Percentiles rank a stretch among this genome's conserved stretches.
These are phyloP conservation scores for Pseudorasbora parva DNA, from an alignment of 2,113 vertebrate genomes.

Conservation along the genomic window DNA sequence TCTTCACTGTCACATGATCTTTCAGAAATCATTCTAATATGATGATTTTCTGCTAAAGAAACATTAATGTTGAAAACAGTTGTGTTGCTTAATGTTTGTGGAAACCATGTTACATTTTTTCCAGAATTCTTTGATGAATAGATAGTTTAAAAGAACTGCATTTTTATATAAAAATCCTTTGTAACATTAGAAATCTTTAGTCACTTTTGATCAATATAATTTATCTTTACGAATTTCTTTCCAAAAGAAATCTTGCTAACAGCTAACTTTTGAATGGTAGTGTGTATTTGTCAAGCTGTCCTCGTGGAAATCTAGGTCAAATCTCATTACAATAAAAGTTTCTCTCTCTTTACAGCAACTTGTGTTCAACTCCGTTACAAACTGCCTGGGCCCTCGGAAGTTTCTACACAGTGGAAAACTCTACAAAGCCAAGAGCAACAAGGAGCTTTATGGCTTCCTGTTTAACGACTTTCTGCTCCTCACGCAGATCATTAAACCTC, in stretches of 20 bases:
- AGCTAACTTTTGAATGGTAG: neutral
- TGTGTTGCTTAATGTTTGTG: no score
- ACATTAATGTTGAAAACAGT: neutral
- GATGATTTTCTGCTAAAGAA: neutral
- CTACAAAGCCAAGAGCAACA: slow-evolving; percentile 99
- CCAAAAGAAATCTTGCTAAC: no score
- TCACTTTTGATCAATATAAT: no score
- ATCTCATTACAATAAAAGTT: neutral
- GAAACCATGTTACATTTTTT: no score
- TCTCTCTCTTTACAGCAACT: slow-evolving; percentile 84
- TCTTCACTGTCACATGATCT: neutral
- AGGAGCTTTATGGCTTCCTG: slow-evolving; percentile 96
- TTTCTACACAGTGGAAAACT: slow-evolving; percentile 98
- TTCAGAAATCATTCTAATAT: neutral
- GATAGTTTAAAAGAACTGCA: no score
- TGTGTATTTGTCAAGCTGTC: neutral
- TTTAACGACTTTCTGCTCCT: slow-evolving; percentile 99
- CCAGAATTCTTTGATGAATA: no score
- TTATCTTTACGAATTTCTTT: no score
- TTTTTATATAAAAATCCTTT: no score
- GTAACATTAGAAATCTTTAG: no score
- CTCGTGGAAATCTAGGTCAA: neutral
- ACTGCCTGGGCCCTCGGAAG: slow-evolving; percentile 97
- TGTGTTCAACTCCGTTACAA: slow-evolving; percentile 98
- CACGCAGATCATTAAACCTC: slow-evolving; percentile 93